Conservation (phyloP, 2,113 vertebrate species). For the Synodontis membranacea region DNA sequence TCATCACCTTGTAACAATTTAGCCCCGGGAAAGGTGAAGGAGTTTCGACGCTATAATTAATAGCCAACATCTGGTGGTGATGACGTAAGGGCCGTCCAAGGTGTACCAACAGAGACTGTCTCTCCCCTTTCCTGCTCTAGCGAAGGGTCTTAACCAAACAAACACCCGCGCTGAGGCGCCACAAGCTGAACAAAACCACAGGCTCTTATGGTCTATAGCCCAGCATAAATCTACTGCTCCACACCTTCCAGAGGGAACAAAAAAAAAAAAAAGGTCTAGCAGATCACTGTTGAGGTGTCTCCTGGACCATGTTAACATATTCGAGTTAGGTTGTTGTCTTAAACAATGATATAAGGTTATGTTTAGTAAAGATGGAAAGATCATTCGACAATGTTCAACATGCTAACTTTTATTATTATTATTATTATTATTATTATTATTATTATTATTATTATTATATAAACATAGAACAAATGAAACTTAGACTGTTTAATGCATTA, state of each 20-base stretch:
- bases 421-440: neutral
- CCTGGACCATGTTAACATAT: constrained; percentile 10
- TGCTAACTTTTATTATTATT: neutral
- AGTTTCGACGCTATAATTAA: constrained; percentile 71
- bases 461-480: neutral
- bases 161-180: constrained; percentile 20
- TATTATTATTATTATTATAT: neutral
- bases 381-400: neutral
- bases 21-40: constrained; percentile 25
- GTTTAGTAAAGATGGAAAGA: neutral
- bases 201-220: constrained; percentile 22
- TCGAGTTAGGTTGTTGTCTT: neutral
- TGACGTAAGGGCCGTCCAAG: constrained; percentile 50
- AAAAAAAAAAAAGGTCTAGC: constrained; percentile 21
- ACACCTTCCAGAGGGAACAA: constrained; percentile 27
- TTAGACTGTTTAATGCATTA: neutral
- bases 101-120: constrained; percentile 46
- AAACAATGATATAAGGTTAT: neutral
- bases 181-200: constrained; percentile 33
- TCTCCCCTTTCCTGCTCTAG: constrained; percentile 53
- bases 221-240: constrained; percentile 26
- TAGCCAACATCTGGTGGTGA: constrained; percentile 61
- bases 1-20: constrained; percentile 39
- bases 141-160: constrained; percentile 45
- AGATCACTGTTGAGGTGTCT: constrained; percentile 27